Percentiles rank a stretch among this genome's conserved stretches.
Conservation (phyloP, 35 echinoderm and acorn worm genomes). For the Anneissia japonica region DNA sequence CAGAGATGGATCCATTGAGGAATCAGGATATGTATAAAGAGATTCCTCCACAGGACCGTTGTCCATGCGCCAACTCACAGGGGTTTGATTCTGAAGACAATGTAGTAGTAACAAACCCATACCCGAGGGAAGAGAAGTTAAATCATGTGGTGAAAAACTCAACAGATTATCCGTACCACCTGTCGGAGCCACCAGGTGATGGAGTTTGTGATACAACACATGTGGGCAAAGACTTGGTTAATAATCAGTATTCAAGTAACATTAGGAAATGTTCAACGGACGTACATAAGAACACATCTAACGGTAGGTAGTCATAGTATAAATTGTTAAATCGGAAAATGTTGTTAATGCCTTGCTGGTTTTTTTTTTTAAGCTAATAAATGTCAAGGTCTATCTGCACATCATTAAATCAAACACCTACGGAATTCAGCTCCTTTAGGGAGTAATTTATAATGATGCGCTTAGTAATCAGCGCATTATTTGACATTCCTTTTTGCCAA, state of each 20-base stretch:
- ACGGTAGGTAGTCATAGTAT: too few species aligned
- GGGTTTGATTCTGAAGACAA: not conserved
- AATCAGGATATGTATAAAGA: not conserved
- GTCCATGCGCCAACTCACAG: not conserved
- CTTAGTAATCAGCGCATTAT: too few species aligned
- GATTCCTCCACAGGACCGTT: not conserved
- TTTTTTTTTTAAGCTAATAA: too few species aligned
- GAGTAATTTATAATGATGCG: too few species aligned
- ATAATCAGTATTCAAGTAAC: not conserved
- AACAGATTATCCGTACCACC: not conserved
- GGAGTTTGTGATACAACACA: not conserved
- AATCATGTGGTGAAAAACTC: not conserved
- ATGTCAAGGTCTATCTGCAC: too few species aligned
- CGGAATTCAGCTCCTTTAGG: too few species aligned
- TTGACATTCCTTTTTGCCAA: too few species aligned
- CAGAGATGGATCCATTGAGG: not conserved
- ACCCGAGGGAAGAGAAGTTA: not conserved
- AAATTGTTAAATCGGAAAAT: too few species aligned
- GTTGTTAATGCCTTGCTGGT: too few species aligned
- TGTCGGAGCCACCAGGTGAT: not conserved
- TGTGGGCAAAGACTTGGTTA: not conserved
- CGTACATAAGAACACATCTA: too few species aligned
- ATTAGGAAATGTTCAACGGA: not conserved
- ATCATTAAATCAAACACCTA: too few species aligned
- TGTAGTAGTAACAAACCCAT: not conserved